Base-by-base conservation (phyloP, 1,140 invertebrate species). In the Thalassaphorura encarpata region DNA sequence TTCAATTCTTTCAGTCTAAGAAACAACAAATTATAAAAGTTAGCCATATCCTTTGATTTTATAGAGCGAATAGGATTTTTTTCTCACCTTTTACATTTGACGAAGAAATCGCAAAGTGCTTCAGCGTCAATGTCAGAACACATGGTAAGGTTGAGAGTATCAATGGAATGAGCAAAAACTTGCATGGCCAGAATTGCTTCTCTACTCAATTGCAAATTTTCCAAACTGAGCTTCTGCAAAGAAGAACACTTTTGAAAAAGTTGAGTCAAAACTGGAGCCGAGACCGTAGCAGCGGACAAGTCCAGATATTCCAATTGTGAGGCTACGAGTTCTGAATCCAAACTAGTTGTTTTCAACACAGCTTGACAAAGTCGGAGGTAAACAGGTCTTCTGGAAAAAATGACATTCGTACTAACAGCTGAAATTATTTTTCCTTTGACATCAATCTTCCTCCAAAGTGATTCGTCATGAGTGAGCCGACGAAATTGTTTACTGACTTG, bases 401-500 rank as follows among this genome's bases (percentile, higher is more conserved):
- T 55, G 16, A 53, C 19, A 4, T 39, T n/a, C 2, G 61, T 33
- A 23, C 48, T 41, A 19, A 54, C 58, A 2, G 27, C 23, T n/a
- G 31, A 18, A 15, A 64, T 45, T 16, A 33, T 36, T 33, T 47
- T 49, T 4, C 53, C 53, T 26, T 41, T 2, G 15, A 52, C 26
- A 51, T 60, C 58, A 8, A 64, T 16, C n/a, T 56, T 26, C 36
- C 57, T 58, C 62, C 62, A 64, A 16, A 64, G 60, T 28, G 50
- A 51, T 41, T 64, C 62, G 39, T 64, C 62, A 16, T 11, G 13
- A 5, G 54, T 24, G n/a, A 64, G 39, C 19, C 58, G 29, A 24
- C 45, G 39, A 24, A 64, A 58, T 36, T 59, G 41, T 47, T 42
- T 53, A 45, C 42, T 55, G 2, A 54, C 52, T 29, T 19, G 49